Conservation (phyloP, 2,888 invertebrate species). For the Cephus nigrinus region DNA sequence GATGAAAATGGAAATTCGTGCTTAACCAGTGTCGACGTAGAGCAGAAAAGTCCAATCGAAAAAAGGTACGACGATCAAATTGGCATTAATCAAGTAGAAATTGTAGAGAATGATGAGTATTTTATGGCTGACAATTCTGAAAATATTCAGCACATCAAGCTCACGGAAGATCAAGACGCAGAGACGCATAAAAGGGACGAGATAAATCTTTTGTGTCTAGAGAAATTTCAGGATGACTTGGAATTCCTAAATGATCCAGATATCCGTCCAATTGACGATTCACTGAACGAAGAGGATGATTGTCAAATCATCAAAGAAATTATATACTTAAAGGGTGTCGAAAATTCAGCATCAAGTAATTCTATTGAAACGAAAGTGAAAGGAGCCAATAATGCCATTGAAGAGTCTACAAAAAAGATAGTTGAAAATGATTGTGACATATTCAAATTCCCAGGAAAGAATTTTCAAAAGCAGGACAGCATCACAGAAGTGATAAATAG, state of each 20-base stretch:
- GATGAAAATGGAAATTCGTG: constrained; percentile 15
- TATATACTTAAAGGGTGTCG: no score
- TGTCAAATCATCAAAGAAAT: no score
- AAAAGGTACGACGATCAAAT: neutral
- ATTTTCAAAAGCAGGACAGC: constrained; percentile 34
- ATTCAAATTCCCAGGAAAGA: no score
- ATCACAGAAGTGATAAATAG: constrained; percentile 46
- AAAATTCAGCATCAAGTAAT: no score
- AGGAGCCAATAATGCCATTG: no score
- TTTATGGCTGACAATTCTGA: neutral
- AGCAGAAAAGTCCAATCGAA: neutral
- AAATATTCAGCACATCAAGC: neutral
- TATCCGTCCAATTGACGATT: neutral
- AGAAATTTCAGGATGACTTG: neutral
- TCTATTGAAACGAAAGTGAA: no score
- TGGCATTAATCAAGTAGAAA: neutral
- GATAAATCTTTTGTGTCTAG: neutral
- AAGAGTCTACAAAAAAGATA: no score
- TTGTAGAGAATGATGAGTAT: neutral
- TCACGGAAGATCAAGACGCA: neutral
- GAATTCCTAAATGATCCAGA: no score
- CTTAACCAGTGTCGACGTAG: neutral
- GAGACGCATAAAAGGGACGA: neutral
- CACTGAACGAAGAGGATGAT: neutral
- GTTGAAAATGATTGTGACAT: no score